Base-by-base conservation (phyloP, 2,888 invertebrate species). In the Panopea generosa region DNA sequence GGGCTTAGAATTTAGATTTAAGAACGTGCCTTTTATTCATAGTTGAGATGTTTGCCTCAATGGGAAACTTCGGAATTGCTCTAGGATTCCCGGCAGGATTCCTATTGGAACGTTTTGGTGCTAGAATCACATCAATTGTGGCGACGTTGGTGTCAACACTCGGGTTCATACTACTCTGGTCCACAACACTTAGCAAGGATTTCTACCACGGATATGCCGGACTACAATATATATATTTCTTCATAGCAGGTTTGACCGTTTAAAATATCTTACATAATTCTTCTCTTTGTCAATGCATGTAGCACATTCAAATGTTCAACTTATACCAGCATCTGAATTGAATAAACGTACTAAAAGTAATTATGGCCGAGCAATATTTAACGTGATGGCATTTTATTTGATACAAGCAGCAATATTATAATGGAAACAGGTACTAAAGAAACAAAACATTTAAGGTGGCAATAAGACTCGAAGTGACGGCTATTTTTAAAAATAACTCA, bases 1-100 rank as follows among this genome's bases (percentile, higher is more conserved):
- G n/a, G n/a, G n/a, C n/a, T n/a, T n/a, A n/a, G n/a, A n/a, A n/a
- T n/a, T n/a, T n/a, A n/a, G n/a, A n/a, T n/a, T n/a, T n/a, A n/a
- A n/a, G n/a, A n/a, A n/a, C n/a, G 33, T 33, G 33, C 33, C 4
- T 68, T 43, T 33, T 6, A 24, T 81, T 77, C 26, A n/a, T 69
- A 88, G 88, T 87, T 65, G 88, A 86, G 59, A 67, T 86, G 68
- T 80, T 87, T 45, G 84, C 85, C 0, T 83, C 87, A 1, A 74
- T 86, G 77, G 82, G 84, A 0, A 88, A 87, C 66, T 84, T 88
- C 52, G 88, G 87, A n/a, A 84, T 85, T 24, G 80, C 85, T 3
- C 59, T 87, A 2, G 87, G 85, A 2, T 85, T 87, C 57, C 87
- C 86, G 14, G 87, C 86, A 0, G 88, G 88, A 7, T 57, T 83